A percentile compares a stretch with the other conserved stretches of the same genome.
Evolutionary conservation across 1,140 invertebrate genomes (phyloP).

Genomic region (Trichonephila clavipes): DNA sequence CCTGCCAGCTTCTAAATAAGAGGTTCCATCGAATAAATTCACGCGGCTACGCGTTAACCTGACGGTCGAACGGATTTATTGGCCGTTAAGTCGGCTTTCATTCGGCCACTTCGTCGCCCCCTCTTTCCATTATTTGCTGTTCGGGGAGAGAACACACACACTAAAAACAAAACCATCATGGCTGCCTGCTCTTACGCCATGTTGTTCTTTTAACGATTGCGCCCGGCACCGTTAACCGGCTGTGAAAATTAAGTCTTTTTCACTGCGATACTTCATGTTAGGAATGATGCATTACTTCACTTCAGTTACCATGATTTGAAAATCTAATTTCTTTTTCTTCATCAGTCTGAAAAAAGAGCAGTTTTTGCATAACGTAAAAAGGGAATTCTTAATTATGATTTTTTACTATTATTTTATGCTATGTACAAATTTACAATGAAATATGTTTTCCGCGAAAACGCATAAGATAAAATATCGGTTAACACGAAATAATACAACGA

Average conservation of each 20-base stretch:
- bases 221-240: conserved; percentile 13
- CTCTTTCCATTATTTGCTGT: conserved; percentile 32
- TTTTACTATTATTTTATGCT: too few species aligned
- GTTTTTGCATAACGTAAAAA: too few species aligned
- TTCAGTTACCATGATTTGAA: not conserved
- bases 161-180: conserved; percentile 26
- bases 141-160: not conserved
- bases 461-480: too few species aligned
- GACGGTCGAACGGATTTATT: conserved; percentile 67
- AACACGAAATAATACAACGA: too few species aligned
- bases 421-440: too few species aligned
- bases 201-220: conserved; percentile 33
- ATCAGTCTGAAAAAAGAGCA: not conserved
- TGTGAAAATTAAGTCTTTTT: conserved; percentile 49
- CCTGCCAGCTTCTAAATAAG: conserved; percentile 59
- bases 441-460: too few species aligned
- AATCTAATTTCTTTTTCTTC: too few species aligned
- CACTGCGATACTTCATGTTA: not conserved
- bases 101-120: conserved; percentile 43
- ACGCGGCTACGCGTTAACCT: conserved; percentile 65
- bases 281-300: not conserved
- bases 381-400: too few species aligned
- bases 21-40: conserved; percentile 74
- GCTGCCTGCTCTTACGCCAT: not conserved
- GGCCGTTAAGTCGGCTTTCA: conserved; percentile 68